Percentiles rank a stretch among this genome's conserved stretches.
phyloP scores from a whole-genome alignment of 2,113 vertebrate genomes.

The Leucoraja erinaceus region DNA sequence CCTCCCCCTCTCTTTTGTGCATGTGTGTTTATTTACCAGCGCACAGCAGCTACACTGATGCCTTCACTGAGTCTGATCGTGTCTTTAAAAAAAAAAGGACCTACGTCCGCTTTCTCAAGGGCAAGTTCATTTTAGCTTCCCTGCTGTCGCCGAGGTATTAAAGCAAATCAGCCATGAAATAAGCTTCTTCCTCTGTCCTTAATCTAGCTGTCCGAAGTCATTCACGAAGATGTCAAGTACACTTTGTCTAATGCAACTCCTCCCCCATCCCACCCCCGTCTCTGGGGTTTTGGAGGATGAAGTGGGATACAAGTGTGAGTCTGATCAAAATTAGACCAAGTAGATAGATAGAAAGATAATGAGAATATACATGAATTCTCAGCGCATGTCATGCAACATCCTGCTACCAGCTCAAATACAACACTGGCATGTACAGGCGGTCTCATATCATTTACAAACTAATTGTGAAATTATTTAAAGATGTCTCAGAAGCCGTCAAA shows the following conservation, averaged over 20 bases:
- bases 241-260: conserved; percentile 29
- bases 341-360: conserved; percentile 20
- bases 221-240: conserved; percentile 37
- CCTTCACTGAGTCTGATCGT: conserved; percentile 24
- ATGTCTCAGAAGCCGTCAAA: neutral
- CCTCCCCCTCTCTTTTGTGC: conserved; percentile 34
- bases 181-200: conserved; percentile 39
- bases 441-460: neutral
- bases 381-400: neutral
- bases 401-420: neutral
- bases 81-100: conserved; percentile 25
- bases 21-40: conserved; percentile 33
- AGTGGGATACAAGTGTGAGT: neutral
- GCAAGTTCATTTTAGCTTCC: conserved; percentile 36
- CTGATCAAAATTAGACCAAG: conserved; percentile 18
- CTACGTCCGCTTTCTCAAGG: conserved; percentile 33
- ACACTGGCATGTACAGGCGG: neutral
- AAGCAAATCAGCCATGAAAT: conserved; percentile 39
- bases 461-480: neutral
- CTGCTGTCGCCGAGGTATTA: conserved; percentile 37
- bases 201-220: conserved; percentile 37
- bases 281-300: neutral
- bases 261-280: conserved; percentile 9
- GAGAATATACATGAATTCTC: conserved; percentile 1
- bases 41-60: conserved; percentile 25